phyloP scores from a whole-genome alignment of 1,140 invertebrate genomes.

The Sarcophaga bullata region DNA sequence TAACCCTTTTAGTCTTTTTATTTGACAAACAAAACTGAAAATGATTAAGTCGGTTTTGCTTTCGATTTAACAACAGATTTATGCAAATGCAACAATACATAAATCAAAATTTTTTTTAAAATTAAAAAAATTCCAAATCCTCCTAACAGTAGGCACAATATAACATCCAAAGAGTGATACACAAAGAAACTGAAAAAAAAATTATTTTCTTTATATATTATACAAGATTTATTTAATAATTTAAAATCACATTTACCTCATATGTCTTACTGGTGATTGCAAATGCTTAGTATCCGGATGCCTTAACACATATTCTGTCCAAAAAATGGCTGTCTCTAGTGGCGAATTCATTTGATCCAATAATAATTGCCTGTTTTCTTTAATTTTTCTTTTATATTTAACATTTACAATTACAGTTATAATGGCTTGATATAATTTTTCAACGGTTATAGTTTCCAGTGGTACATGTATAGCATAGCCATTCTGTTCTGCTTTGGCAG shows the following conservation, averaged over 20 bases:
- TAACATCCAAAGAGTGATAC: constrained; percentile 44
- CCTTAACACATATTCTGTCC: constrained; percentile 73
- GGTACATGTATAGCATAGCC: constrained; percentile 69
- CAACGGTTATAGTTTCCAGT: constrained; percentile 62
- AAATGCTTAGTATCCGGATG: constrained; percentile 73
- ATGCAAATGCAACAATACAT: not conserved
- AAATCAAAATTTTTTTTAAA: constrained; percentile 1
- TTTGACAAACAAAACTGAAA: too few relatives aligned
- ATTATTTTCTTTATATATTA: not conserved
- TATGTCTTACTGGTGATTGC: constrained; percentile 69
- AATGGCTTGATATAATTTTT: constrained; percentile 64
- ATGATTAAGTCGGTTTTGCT: too few relatives aligned
- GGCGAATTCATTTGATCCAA: constrained; percentile 71
- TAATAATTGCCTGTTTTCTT: constrained; percentile 60
- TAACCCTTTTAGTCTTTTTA: too few relatives aligned
- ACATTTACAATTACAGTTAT: constrained; percentile 67
- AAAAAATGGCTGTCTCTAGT: constrained; percentile 71
- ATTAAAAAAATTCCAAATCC: not conserved
- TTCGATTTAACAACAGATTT: too few relatives aligned
- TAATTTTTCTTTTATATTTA: constrained; percentile 56
- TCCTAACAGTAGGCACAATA: constrained; percentile 26
- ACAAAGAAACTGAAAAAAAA: constrained; percentile 41
- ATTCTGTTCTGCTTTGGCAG: constrained; percentile 73
- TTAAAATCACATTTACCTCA: constrained; percentile 49
- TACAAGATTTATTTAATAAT: not conserved